phyloP scores from a whole-genome alignment of 2,797 vertebrate species.

The Macrochelys suwanniensis region DNA sequence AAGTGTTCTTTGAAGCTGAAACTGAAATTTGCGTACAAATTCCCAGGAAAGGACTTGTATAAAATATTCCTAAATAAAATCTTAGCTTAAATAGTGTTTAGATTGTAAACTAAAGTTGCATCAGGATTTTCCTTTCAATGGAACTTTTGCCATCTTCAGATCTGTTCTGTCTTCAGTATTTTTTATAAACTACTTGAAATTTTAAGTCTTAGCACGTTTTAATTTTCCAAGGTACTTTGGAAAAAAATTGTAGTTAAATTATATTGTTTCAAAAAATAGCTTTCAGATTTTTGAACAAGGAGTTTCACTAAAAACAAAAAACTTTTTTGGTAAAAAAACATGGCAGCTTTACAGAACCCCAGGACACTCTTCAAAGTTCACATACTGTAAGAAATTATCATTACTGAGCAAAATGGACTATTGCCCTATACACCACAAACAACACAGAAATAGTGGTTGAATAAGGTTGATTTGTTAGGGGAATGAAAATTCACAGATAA shows the following conservation, averaged over 20 bases:
- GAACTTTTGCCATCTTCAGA: background rate
- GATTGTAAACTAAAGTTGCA: background rate
- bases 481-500: background rate
- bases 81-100: background rate
- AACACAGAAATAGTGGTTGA: background rate
- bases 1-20: slow-evolving; percentile 33
- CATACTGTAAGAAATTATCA: background rate
- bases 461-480: background rate
- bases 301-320: background rate
- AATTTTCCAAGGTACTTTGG: background rate
- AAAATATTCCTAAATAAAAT: background rate
- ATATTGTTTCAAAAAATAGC: fast-evolving
- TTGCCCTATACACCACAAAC: background rate
- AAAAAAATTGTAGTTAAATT: background rate
- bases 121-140: background rate
- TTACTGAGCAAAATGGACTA: background rate
- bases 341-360: background rate
- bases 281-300: background rate
- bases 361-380: background rate
- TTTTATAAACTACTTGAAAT: background rate
- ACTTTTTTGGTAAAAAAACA: background rate
- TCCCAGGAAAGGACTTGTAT: background rate
- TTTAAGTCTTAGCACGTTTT: background rate
- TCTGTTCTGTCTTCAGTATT: background rate
- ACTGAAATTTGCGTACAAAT: slow-evolving; percentile 21